Base-by-base conservation (phyloP, 2,888 invertebrate genomes). In the Cylloceria caligata region DNA sequence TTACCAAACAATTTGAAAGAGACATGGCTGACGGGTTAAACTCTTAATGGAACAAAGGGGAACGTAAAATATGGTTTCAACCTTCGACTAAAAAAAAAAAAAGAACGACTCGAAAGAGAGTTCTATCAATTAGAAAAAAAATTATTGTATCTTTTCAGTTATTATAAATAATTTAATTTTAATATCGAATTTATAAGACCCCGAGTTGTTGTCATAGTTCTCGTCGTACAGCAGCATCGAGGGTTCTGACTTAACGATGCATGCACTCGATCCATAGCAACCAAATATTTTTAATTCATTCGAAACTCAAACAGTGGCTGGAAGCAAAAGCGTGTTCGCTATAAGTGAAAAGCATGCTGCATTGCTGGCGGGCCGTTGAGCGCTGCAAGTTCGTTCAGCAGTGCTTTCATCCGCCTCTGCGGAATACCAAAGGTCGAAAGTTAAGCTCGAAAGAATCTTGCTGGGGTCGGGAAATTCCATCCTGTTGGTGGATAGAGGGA, bases 231-330 rank as follows among this genome's bases (percentile, higher is more conserved):
- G n/a, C n/a, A n/a, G n/a, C n/a, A n/a, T n/a, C n/a, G n/a, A n/a
- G n/a, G n/a, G n/a, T n/a, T n/a, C n/a, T n/a, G n/a, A n/a, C n/a
- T n/a, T n/a, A n/a, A n/a, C n/a, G n/a, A n/a, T n/a, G n/a, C n/a
- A 39, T 2, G 9, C 39, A 4, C 16, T 49, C 21, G 19, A 57
- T 30, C 57, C 57, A 30, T 57, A 7, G 16, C 3, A 34, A 34
- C 16, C 67, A 77, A 81, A 81, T 65, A 78, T 81, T 74, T 73
- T 69, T 42, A 36, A 78, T 81, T 74, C 57, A 71, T 78, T 52
- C 64, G 64, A 57, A 75, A 75, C 39, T 67, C 52, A 67, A 72
- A 55, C 34, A 45, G 62, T 27, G 27, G 71, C 34, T 3, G 19
- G 11, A 19, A 9, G 21, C 52, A 27, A 24, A 67, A 7, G 19